Evolutionary conservation across 2,797 vertebrate genomes (phyloP), one percentile per base, ranked within the genome.

Genomic region (Echiichthys vipera): DNA sequence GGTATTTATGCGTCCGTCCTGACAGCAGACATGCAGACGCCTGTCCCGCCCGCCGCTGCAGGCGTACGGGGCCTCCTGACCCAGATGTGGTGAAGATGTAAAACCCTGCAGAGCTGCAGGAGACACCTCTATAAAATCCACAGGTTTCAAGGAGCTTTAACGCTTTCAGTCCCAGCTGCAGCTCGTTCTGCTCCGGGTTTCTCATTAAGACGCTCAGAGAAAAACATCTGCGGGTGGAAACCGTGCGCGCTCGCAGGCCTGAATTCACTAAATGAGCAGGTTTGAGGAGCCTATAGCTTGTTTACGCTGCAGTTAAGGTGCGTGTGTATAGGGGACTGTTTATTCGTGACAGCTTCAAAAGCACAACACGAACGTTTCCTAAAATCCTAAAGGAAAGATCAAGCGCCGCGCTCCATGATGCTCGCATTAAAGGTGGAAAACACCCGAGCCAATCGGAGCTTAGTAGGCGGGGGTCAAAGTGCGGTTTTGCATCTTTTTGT

Each of bases 11-110:
- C 2, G 40, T 42, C 30, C n/a, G 14, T 40, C 24, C 66, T 53
- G 74, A 30, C 57, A 8, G 85, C 81, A 89, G 89, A 90, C 90
- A 78, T 59, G 88, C 78, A 62, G 90, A 86, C 86, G 88, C 90
- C 84, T 81, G 88, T 61, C 80, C 81, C 30, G 15, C 80, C 81
- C 30, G 15, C 47, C 29, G 66, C 78, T 43, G 65, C 71, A 79
- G 86, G 88, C 65, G 73, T n/a, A 76, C 47, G 4, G 82, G 83
- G 84, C 88, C 89, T 78, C 85, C 86, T 32, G 49, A 39, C 80
- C 72, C 88, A 88, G 84, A 87, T 84, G 88, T 78, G 84, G 37
- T 9, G 63, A 36, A 55, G 59, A 17, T 66, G 74, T 83, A 69
- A 75, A 83, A 66, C 50, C 45, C 42, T 46, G 71, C 34, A 11